Conservation (phyloP, 2,113 vertebrate species). For the Equus przewalskii region DNA sequence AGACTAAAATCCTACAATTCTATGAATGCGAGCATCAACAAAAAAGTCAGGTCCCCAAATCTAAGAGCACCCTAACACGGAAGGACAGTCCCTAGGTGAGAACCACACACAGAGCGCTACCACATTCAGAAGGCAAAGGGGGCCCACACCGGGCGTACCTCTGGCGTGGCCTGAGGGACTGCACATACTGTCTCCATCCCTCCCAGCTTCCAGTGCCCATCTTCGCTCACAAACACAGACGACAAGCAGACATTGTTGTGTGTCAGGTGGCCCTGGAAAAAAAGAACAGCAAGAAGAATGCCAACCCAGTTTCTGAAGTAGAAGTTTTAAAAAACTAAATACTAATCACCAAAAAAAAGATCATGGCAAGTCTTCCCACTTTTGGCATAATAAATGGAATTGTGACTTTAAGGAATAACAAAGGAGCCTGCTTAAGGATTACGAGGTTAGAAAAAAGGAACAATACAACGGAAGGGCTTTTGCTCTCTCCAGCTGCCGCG, state of each 20-base stretch:
- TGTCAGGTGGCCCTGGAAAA: conserved; percentile 93
- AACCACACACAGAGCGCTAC: neutral
- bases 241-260: conserved; percentile 98
- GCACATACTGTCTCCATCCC: conserved; percentile 98
- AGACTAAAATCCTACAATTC: neutral
- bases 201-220: conserved; percentile 98
- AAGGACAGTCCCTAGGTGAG: neutral
- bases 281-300: neutral
- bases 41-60: neutral
- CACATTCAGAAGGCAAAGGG: rapidly evolving
- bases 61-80: rapidly evolving
- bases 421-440: neutral
- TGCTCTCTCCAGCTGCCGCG: neutral
- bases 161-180: conserved; percentile 93
- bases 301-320: neutral
- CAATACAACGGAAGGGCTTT: neutral
- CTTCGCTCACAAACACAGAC: conserved; percentile 97
- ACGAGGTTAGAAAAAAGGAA: neutral
- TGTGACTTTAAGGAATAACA: neutral
- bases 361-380: neutral
- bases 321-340: neutral
- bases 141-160: conserved; percentile 86
- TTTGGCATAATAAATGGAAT: neutral
- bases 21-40: neutral
- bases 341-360: neutral